Evolutionary conservation across 1,140 invertebrate genomes (phyloP).

Genomic region (Aphelinus atriplicis): DNA sequence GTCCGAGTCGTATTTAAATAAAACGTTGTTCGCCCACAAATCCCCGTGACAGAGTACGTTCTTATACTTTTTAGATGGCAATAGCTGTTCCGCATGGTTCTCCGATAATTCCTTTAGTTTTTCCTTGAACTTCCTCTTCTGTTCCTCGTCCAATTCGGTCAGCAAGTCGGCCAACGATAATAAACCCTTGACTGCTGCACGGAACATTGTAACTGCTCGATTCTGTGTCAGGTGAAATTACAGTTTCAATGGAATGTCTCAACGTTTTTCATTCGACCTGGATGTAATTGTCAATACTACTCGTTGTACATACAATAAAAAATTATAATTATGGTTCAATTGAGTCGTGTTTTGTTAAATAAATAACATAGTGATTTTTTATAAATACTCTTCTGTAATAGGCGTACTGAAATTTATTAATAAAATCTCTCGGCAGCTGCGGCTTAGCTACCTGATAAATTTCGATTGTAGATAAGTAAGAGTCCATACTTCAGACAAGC

Average conservation of each 20-base stretch:
- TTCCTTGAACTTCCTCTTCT: slow-evolving; percentile 41
- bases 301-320: too few relatives aligned
- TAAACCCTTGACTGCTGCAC: slow-evolving; percentile 50
- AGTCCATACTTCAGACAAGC: too few relatives aligned
- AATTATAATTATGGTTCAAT: too few relatives aligned
- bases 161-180: slow-evolving; percentile 53
- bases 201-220: slow-evolving; percentile 44
- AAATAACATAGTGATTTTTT: too few relatives aligned
- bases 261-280: slow-evolving; percentile 1
- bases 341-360: too few relatives aligned
- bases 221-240: slow-evolving; percentile 40
- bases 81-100: slow-evolving; percentile 51
- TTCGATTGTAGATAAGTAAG: too few relatives aligned
- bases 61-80: slow-evolving; percentile 64
- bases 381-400: too few relatives aligned
- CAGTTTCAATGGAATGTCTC: not conserved
- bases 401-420: too few relatives aligned
- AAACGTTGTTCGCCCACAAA: slow-evolving; percentile 74
- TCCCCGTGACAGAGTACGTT: slow-evolving; percentile 73
- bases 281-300: too few relatives aligned
- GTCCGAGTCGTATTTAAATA: slow-evolving; percentile 68
- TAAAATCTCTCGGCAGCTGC: too few relatives aligned
- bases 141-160: slow-evolving; percentile 35
- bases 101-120: slow-evolving; percentile 37
- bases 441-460: too few relatives aligned